Conservation (phyloP, 1,140 invertebrate species). For the Achroia grisella region DNA sequence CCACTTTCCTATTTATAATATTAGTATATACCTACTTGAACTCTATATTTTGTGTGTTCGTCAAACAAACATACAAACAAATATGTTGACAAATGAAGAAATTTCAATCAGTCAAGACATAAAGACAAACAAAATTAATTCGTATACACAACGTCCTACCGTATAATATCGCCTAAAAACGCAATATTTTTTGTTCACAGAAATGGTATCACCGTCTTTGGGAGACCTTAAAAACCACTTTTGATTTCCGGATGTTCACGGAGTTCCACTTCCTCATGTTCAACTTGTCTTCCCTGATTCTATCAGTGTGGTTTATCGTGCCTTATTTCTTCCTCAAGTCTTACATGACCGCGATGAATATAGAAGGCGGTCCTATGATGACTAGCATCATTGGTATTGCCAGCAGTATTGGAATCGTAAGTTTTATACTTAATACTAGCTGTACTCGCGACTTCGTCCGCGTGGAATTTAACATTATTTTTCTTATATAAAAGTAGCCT, state of each 20-base stretch:
- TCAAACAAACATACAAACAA: no score
- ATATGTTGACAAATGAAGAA: no score
- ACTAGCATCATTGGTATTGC: constrained; percentile 54
- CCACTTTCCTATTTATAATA: no score
- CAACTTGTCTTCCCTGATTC: constrained; percentile 85
- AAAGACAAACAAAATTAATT: no score
- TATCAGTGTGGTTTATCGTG: constrained; percentile 83
- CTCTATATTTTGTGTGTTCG: no score
- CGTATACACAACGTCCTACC: no score
- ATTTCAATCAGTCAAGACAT: no score
- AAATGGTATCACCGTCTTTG: constrained; percentile 81
- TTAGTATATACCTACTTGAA: no score
- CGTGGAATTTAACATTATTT: no score
- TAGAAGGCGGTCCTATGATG: constrained; percentile 47
- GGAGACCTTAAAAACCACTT: constrained; percentile 79
- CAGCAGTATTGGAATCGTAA: constrained; percentile 58
- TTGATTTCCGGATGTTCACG: constrained; percentile 86
- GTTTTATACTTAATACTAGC: constrained; percentile 16
- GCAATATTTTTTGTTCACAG: constrained; percentile 67
- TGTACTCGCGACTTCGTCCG: no score
- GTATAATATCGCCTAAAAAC: no score
- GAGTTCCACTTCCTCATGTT: constrained; percentile 87
- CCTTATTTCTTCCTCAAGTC: constrained; percentile 62
- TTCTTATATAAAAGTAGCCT: no score
- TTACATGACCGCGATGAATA: constrained; percentile 35